Base-by-base conservation (phyloP, 2,113 vertebrate genomes). In the Oenanthe oenanthe region DNA sequence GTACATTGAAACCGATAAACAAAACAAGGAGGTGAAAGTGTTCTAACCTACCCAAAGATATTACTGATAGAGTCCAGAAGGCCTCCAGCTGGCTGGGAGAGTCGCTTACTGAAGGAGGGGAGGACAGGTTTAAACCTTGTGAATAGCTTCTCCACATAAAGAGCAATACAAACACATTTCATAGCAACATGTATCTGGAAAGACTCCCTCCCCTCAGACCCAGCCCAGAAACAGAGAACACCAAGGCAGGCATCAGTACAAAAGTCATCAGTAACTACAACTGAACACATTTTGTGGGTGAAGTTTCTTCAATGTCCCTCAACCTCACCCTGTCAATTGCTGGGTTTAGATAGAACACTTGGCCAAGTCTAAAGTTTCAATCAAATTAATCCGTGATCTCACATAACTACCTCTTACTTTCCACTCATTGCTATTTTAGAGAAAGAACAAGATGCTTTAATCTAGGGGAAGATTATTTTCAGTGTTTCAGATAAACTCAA, bases 1-100 rank as follows among this genome's bases (percentile, higher is more conserved):
- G 83, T 93, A 96, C 61, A 67, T 93, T 94, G 89, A 97, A 92
- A 97, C 54, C 88, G 65, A 93, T 88, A 95, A 36, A 91, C 26
- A 89, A 92, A 87, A 97, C 47, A 94, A 96, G 93, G 97, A 97
- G 95, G 93, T 71, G 94, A 97, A 97, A 91, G 94, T 85, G 85
- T 96, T 97, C 97, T 97, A 96, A 98, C 99, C 89, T 98, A 99
- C 99, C 99, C 99, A 98, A 99, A 99, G 83, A 99, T 99, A 98
- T 98, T 99, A 98, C 98, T 98, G 98, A 99, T 99, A 98, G 99
- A 99, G 96, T 99, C 99, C 91, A 99, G 98, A 95, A 99, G 98
- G 88, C 99, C 98, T 93, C 98, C 98, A 92, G 98, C 98, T 91
- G 98, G 97, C 97, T 99, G 99, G 66, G 98, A 98, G 85, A 97